Evolutionary conservation across 1,140 invertebrate genomes (phyloP).

Genomic region (Drosophila persimilis): DNA sequence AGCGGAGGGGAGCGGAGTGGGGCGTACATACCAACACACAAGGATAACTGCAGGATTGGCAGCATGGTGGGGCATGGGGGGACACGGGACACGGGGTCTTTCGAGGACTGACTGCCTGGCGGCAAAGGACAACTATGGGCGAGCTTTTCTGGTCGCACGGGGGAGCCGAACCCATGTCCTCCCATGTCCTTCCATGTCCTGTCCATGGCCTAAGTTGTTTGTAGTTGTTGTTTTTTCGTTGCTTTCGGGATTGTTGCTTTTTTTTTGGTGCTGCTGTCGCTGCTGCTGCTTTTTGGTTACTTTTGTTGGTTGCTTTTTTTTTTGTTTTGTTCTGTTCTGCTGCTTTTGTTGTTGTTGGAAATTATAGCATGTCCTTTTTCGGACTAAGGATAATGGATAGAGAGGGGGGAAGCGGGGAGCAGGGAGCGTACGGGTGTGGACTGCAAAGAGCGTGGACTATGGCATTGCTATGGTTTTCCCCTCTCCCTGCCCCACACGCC

Average conservation of each 20-base stretch:
- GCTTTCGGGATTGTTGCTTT: conserved; percentile 52
- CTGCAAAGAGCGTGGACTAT: conserved; percentile 41
- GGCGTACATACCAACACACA: conserved; percentile 57
- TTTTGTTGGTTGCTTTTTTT: conserved; percentile 63
- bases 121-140: conserved; percentile 74
- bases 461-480: conserved; percentile 75
- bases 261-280: conserved; percentile 13
- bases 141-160: conserved; percentile 58
- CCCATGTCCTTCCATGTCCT: conserved; percentile 24
- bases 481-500: not conserved
- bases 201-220: conserved; percentile 73
- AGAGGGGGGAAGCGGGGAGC: no score
- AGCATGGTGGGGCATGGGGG: not conserved
- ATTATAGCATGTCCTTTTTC: conserved; percentile 79
- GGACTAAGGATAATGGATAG: conserved; percentile 55
- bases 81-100: not conserved
- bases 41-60: conserved; percentile 8
- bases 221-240: conserved; percentile 49
- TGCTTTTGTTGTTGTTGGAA: conserved; percentile 63
- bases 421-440: conserved; percentile 12
- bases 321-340: conserved; percentile 1
- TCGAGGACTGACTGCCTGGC: conserved; percentile 25
- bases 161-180: conserved; percentile 2
- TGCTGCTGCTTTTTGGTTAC: conserved; percentile 56
- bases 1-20: no score